Percentiles rank a stretch among this genome's conserved stretches.
Conservation (phyloP, 1,140 invertebrate species). For the Andricus grossulariae region DNA sequence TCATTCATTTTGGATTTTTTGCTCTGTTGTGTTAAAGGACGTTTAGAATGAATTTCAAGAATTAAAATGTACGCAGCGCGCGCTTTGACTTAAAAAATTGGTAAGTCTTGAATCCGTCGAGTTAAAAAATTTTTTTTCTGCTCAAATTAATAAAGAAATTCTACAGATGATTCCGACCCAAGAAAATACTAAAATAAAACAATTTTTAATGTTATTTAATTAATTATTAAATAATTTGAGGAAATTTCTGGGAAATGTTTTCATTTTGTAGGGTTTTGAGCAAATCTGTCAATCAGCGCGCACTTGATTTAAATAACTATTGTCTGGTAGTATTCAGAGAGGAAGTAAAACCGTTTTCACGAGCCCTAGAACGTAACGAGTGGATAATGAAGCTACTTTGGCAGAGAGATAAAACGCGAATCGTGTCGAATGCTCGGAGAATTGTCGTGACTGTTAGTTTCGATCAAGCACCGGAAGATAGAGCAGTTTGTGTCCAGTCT, state of each 20-base stretch:
- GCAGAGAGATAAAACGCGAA: slow-evolving; percentile 28
- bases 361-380: slow-evolving; percentile 29
- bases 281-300: neutral
- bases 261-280: neutral
- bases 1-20: no score
- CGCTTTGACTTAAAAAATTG: no score
- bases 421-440: slow-evolving; percentile 14
- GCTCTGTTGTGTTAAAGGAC: no score
- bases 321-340: slow-evolving; percentile 8
- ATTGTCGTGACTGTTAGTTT: slow-evolving; percentile 25
- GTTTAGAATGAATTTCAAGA: no score
- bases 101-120: no score
- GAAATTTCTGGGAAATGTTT: neutral
- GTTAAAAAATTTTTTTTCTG: no score
- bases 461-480: slow-evolving; percentile 15
- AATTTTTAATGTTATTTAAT: no score
- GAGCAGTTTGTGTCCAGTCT: slow-evolving; percentile 13
- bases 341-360: slow-evolving; percentile 26
- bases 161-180: no score
- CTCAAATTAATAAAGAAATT: no score
- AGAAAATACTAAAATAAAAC: no score
- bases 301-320: slow-evolving; percentile 20
- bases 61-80: no score
- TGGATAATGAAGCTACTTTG: slow-evolving; percentile 22
- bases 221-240: no score